A percentile compares a stretch with the other conserved stretches of the same genome.
Evolutionary conservation across 2,797 vertebrate genomes (phyloP).

Genomic region (Centroberyx gerrardi): DNA sequence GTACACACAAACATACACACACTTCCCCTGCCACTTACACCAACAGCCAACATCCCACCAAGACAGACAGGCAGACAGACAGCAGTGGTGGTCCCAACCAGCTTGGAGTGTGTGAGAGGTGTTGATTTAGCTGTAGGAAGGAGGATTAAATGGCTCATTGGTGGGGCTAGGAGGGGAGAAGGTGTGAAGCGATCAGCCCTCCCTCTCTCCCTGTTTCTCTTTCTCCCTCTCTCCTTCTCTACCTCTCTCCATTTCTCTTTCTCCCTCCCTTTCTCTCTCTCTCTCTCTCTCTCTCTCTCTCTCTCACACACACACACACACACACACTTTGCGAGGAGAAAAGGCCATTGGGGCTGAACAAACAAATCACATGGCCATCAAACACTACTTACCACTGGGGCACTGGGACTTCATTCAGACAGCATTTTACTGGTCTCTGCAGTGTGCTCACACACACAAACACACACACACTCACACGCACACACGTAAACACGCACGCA

Average conservation of each 20-base stretch:
- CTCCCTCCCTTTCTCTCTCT: conserved; percentile 50
- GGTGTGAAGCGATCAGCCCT: conserved; percentile 87
- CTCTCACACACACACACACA: conserved; percentile 13
- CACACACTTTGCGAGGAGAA: conserved; percentile 76
- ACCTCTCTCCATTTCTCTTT: conserved; percentile 48
- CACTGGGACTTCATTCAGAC: conserved; percentile 87
- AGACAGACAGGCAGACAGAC: conserved; percentile 18
- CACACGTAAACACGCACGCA: conserved; percentile 43
- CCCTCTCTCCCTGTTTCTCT: conserved; percentile 40
- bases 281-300: conserved; percentile 69
- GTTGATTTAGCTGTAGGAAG: conserved; percentile 88
- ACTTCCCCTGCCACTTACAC: background rate
- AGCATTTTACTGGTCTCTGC: conserved; percentile 86
- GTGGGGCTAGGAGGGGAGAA: conserved; percentile 91
- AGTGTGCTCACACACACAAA: conserved; percentile 66
- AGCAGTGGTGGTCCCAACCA: conserved; percentile 65
- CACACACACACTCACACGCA: conserved; percentile 50
- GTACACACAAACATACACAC: conserved; percentile 4
- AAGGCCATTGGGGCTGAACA: conserved; percentile 92
- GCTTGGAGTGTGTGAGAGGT: conserved; percentile 75
- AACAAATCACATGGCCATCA: conserved; percentile 93
- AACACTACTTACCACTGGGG: conserved; percentile 87
- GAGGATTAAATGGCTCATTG: conserved; percentile 96
- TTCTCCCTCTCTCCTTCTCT: conserved; percentile 55
- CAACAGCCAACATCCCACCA: conserved; percentile 7